A percentile compares a stretch with the other conserved stretches of the same genome.
Evolutionary conservation across 1,140 invertebrate species (phyloP).

Genomic region (Platorchestia sp.): DNA sequence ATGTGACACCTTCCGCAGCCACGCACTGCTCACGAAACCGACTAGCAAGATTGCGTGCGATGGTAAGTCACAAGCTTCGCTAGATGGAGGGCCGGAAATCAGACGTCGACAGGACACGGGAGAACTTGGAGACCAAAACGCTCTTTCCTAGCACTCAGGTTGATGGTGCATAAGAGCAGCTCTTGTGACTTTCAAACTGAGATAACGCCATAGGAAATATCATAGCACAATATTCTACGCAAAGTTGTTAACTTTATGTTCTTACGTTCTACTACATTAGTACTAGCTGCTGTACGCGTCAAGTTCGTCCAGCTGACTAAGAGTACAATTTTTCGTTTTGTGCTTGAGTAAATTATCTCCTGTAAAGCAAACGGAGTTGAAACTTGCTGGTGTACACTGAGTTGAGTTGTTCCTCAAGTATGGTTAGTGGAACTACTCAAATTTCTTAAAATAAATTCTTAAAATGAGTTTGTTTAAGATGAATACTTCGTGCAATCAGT

Average conservation of each 20-base stretch:
- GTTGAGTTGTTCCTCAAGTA: not conserved
- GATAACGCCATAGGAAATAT: not conserved
- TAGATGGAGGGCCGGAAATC: not conserved
- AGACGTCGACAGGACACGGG: not conserved
- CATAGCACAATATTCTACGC: not conserved
- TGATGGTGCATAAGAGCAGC: not conserved
- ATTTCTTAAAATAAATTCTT: no score
- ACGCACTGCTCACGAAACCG: conserved; percentile 1
- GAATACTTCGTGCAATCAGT: no score
- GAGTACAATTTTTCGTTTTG: not conserved
- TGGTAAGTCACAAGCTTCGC: not conserved
- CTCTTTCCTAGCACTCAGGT: not conserved
- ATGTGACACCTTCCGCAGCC: conserved; percentile 2
- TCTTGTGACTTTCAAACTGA: not conserved
- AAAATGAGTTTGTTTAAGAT: no score
- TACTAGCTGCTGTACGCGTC: not conserved
- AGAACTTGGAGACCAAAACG: not conserved
- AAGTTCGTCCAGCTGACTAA: not conserved
- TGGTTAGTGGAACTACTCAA: no score
- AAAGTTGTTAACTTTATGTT: not conserved
- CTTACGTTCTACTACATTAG: not conserved
- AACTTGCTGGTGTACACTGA: not conserved
- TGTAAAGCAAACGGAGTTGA: not conserved
- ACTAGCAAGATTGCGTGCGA: not conserved
- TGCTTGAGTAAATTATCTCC: not conserved